phyloP scores from a whole-genome alignment of 2,888 invertebrate genomes.

The Penaeus monodon region DNA sequence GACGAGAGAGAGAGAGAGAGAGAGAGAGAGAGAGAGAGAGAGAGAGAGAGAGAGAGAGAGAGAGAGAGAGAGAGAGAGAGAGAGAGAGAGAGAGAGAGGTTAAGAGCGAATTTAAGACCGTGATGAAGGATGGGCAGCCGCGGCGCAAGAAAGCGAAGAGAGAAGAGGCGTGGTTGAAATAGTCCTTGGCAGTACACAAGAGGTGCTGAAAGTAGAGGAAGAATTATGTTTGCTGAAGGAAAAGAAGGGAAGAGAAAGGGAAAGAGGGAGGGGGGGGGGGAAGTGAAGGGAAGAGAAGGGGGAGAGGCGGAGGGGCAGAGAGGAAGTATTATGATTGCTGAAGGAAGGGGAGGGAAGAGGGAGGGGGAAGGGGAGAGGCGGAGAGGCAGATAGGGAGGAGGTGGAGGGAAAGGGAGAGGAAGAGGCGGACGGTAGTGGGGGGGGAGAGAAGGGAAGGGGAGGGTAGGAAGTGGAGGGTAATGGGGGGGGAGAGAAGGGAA shows the following conservation, averaged over 20 bases:
- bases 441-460: not conserved
- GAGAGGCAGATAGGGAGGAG: not conserved
- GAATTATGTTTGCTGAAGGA: too few species aligned
- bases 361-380: not conserved
- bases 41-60: not conserved
- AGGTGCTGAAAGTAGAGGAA: too few species aligned
- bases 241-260: not conserved
- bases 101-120: not conserved
- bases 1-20: not conserved
- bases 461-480: not conserved
- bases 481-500: not conserved
- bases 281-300: not conserved
- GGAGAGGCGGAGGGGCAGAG: not conserved
- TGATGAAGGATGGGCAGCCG: not conserved
- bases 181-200: too few species aligned
- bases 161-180: too few species aligned
- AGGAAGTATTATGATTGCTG: not conserved
- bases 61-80: not conserved
- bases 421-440: not conserved
- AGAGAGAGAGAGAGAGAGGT: constrained; percentile 6
- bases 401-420: too few species aligned
- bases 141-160: not conserved
- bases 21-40: too few species aligned
- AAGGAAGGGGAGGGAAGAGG: too few species aligned
- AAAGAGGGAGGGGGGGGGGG: too few species aligned